phyloP scores from a whole-genome alignment of 1,140 invertebrate genomes.

The Hyles vespertilio region DNA sequence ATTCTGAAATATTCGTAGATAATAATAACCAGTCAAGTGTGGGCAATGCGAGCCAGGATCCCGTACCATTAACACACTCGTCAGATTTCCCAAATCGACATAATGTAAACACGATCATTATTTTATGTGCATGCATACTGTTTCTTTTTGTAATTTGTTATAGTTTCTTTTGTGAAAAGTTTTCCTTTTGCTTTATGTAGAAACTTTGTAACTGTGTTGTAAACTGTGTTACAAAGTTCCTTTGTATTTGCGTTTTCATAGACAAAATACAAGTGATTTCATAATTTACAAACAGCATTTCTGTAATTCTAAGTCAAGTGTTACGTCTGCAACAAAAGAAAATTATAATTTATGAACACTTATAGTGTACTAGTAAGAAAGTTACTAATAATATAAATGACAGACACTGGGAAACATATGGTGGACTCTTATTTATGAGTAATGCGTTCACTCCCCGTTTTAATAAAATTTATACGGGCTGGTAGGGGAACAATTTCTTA shows the following conservation, averaged over 20 bases:
- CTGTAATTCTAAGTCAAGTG: too few species aligned
- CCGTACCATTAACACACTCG: conserved; percentile 6
- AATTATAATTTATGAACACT: too few species aligned
- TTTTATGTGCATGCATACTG: neutral
- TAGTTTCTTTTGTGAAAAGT: conserved; percentile 10
- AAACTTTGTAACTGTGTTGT: conserved; percentile 15
- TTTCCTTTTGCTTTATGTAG: conserved; percentile 11
- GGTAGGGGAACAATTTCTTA: too few species aligned
- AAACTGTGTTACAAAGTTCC: conserved; percentile 11
- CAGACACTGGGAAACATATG: too few species aligned
- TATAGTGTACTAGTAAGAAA: too few species aligned
- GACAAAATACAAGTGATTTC: neutral
- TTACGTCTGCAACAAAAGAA: too few species aligned
- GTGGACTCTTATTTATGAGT: too few species aligned
- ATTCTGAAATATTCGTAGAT: conserved; percentile 15
- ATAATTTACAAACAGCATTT: conserved; percentile 1
- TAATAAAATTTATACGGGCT: too few species aligned
- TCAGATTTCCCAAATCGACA: conserved; percentile 8
- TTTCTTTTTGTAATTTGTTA: conserved; percentile 13
- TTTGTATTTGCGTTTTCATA: neutral
- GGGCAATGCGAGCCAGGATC: neutral
- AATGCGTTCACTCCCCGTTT: too few species aligned
- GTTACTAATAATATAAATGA: too few species aligned
- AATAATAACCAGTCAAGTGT: conserved; percentile 9
- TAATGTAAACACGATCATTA: conserved; percentile 9